Conservation (phyloP, 1,140 invertebrate genomes). For the Hylaeus volcanicus region DNA sequence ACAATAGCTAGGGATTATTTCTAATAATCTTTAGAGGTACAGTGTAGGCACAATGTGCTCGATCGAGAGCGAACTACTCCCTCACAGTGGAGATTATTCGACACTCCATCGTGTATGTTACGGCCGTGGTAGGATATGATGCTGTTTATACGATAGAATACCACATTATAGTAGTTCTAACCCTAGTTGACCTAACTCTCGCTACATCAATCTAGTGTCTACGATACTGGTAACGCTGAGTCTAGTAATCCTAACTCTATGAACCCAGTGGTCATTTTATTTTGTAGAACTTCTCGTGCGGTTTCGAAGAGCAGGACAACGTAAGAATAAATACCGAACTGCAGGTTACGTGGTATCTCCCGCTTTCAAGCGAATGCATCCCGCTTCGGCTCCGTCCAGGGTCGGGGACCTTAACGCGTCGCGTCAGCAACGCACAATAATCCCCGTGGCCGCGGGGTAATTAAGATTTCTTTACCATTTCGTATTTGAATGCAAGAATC, state of each 20-base stretch:
- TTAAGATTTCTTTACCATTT: slow-evolving; percentile 63
- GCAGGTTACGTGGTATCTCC: no score
- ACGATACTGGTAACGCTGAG: no score
- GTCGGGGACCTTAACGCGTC: background rate
- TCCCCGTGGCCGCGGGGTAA: slow-evolving; percentile 35
- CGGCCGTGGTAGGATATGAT: background rate
- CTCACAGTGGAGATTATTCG: slow-evolving; percentile 33
- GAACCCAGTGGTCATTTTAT: no score
- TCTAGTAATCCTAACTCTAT: no score
- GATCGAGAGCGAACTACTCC: background rate
- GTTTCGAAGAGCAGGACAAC: no score
- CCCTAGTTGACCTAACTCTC: no score
- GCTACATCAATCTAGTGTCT: no score
- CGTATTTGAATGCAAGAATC: slow-evolving; percentile 46
- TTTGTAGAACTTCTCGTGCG: no score
- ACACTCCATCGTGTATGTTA: slow-evolving; percentile 14
- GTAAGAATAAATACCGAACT: no score
- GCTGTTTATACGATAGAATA: background rate
- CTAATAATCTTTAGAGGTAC: background rate
- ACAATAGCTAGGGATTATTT: slow-evolving; percentile 1
- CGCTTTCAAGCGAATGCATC: background rate
- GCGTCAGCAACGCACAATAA: background rate
- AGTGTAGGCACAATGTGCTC: no score
- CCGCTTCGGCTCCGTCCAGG: background rate
- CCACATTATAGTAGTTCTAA: no score